These are phyloP conservation scores for Terebella lapidaria DNA, from an alignment of 2,888 invertebrate species.

Conservation along the genomic window DNA sequence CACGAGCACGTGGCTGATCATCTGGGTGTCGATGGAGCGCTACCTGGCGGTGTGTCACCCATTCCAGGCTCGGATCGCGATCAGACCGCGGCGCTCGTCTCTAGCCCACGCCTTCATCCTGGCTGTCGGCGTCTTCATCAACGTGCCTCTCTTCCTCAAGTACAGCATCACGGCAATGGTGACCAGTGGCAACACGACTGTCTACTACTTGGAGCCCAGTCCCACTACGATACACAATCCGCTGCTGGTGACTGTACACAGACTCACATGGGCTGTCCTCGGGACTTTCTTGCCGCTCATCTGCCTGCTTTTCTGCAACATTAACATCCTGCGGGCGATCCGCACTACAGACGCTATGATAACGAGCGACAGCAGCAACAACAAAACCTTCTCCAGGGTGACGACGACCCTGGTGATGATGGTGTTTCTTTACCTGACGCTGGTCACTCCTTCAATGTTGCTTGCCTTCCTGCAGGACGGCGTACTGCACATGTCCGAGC, in stretches of 20 bases:
- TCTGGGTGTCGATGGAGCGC: slow-evolving; percentile 68
- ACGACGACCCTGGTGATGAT: slow-evolving; percentile 42
- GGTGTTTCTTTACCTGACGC: slow-evolving; percentile 39
- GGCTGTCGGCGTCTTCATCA: slow-evolving; percentile 63
- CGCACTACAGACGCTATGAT: not conserved
- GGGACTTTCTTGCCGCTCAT: slow-evolving; percentile 43
- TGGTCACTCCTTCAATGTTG: slow-evolving; percentile 43
- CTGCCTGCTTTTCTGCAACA: slow-evolving; percentile 42
- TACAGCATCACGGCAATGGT: slow-evolving; percentile 20
- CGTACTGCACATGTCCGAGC: not conserved
- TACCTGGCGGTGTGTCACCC: slow-evolving; percentile 73
- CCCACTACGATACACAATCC: not conserved
- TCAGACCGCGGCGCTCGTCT: slow-evolving; percentile 60
- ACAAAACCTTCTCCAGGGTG: slow-evolving; percentile 24
- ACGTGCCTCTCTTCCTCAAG: slow-evolving; percentile 58
- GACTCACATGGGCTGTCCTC: slow-evolving; percentile 38
- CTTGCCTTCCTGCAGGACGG: slow-evolving; percentile 14
- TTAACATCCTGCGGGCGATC: slow-evolving; percentile 26
- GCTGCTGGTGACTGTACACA: slow-evolving; percentile 25
- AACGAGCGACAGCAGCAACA: not conserved
- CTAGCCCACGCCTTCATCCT: slow-evolving; percentile 64
- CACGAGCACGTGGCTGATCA: slow-evolving; percentile 70
- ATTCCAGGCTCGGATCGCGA: slow-evolving; percentile 63
- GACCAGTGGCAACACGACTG: not conserved
- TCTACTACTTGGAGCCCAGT: not conserved